Base-by-base conservation (phyloP, 1,140 invertebrate species). In the Cotesia typhae region DNA sequence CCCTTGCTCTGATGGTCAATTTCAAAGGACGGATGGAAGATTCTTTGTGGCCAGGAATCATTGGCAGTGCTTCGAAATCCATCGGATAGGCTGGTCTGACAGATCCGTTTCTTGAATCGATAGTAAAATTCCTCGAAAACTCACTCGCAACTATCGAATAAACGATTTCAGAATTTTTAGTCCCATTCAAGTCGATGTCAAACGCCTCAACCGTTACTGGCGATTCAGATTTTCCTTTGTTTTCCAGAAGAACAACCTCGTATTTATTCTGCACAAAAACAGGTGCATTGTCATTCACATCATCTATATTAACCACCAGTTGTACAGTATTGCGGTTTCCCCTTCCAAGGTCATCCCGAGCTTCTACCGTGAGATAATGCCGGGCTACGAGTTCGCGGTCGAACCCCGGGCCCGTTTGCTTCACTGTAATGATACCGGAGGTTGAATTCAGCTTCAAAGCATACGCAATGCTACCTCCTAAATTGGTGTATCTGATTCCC, bases 281-380 rank as follows among this genome's bases (percentile, higher is more conserved):
- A 0, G 95, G 95, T 0, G 92, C 88, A 81, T 96, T 96, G 81
- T 96, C 95, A 80, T 97, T 97, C 0, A 95, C 92, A 84, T 98
- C 96, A 79, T 94, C 92, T 55, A 97, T 91, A 71, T 94, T 92
- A 2, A 98, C 89, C 3, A 95, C 91, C 3, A 98, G 85, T 83
- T 96, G 95, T 2, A 92, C 94, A 0, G 95, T 94, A 79, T 97
- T 96, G 70, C 93, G 89, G 84, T 96, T 95, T 63, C 96, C 96
- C 76, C 90, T 89, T 3, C 96, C 95, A 59, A 93, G 85, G 84
- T 95, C 93, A 83, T 98, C 96, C 76, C 95, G 88, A 0, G 96
- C 96, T 84, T 98, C 96, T 0, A 97, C 93, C 0, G 95, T 98
- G 4, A 99, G 87, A 86, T 94, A 97, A 87, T 97, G 96, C 5